Evolutionary conservation across 2,113 vertebrate genomes (phyloP).

Genomic region (Saimiri boliviensis): DNA sequence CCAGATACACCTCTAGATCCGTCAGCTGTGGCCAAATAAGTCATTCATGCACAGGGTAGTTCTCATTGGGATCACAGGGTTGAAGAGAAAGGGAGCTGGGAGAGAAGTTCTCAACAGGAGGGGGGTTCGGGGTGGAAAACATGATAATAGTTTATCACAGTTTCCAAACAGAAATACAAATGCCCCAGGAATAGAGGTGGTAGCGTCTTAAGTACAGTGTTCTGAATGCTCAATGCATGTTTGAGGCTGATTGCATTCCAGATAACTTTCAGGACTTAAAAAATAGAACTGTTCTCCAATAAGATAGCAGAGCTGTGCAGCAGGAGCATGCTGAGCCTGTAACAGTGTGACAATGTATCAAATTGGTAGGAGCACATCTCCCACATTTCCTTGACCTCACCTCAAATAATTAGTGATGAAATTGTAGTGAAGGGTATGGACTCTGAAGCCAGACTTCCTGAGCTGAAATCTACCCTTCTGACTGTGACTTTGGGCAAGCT

Average conservation of each 20-base stretch:
- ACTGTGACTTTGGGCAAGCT: not conserved
- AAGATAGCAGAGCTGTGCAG: not conserved
- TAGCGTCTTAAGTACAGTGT: not conserved
- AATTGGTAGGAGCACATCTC: not conserved
- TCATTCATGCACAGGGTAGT: not conserved
- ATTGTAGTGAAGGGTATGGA: not conserved
- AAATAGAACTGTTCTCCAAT: not conserved
- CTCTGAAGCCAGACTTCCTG: not conserved
- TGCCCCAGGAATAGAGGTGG: not conserved
- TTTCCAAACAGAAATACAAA: constrained; percentile 18
- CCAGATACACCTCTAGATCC: not conserved
- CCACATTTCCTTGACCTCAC: not conserved
- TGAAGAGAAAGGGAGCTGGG: not conserved
- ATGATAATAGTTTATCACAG: not conserved
- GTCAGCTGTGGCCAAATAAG: not conserved
- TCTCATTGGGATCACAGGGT: not conserved
- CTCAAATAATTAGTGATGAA: not conserved
- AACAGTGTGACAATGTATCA: not conserved
- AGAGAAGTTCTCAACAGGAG: not conserved
- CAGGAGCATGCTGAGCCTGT: no score
- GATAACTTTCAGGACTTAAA: not conserved
- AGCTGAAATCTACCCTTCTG: not conserved
- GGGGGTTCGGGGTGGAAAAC: not conserved
- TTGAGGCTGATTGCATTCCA: not conserved
- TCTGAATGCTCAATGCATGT: not conserved